These are phyloP conservation scores for Leptobrachium leishanense DNA, from an alignment of 2,113 vertebrate species.

Conservation along the genomic window DNA sequence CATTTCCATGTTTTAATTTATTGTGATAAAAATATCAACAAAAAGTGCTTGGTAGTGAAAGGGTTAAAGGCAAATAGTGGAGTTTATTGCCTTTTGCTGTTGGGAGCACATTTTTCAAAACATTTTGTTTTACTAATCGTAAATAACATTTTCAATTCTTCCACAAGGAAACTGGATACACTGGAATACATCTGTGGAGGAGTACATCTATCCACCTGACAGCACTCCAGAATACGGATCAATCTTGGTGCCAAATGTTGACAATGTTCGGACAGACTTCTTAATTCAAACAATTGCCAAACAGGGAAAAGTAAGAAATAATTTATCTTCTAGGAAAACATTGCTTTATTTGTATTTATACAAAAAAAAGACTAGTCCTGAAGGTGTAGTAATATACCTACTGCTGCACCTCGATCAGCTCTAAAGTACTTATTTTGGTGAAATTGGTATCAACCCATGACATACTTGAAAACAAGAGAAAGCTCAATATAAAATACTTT, in stretches of 20 bases:
- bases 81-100: no score
- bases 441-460: no score
- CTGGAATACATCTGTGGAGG: conserved; percentile 80
- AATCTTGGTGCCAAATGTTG: conserved; percentile 93
- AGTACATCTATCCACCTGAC: conserved; percentile 82
- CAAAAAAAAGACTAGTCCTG: no score
- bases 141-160: neutral
- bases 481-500: no score
- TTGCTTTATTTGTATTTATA: no score
- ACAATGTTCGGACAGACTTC: conserved; percentile 90
- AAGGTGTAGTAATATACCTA: no score
- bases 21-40: no score
- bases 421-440: no score
- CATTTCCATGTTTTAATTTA: no score
- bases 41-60: no score
- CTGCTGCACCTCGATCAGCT: no score
- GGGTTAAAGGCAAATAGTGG: neutral
- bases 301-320: conserved; percentile 84
- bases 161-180: conserved; percentile 84
- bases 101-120: neutral
- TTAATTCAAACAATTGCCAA: conserved; percentile 88
- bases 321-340: neutral
- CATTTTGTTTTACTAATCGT: neutral
- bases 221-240: conserved; percentile 82
- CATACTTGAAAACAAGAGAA: no score